phyloP scores from a whole-genome alignment of 1,140 invertebrate genomes.

The Steinernema khuongi region DNA sequence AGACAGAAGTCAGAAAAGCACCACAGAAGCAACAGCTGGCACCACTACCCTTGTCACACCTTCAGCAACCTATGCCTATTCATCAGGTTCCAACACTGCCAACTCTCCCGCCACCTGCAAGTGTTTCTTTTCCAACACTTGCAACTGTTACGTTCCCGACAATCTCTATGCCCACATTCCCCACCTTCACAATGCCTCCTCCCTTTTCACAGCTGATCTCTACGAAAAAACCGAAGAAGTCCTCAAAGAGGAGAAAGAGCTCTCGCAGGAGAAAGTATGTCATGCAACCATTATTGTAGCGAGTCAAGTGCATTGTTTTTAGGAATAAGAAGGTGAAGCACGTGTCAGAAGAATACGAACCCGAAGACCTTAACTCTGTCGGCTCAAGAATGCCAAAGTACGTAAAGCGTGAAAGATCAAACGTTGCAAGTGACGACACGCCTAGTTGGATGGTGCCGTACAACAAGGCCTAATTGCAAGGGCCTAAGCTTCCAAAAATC shows the following conservation, averaged over 20 bases:
- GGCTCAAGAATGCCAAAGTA: not conserved
- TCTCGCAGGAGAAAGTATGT: not conserved
- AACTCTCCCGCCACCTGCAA: not conserved
- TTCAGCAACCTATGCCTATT: not conserved
- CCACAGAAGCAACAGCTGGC: not conserved
- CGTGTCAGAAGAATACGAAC: not conserved
- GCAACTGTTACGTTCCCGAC: not conserved
- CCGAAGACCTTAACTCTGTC: not conserved
- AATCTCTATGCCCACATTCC: conserved; percentile 1
- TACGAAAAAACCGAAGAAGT: not conserved
- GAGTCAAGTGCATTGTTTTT: too few relatives aligned
- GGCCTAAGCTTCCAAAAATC: not conserved
- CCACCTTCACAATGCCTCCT: conserved; percentile 1
- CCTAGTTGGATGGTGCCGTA: not conserved
- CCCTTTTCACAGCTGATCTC: not conserved
- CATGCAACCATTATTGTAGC: not conserved
- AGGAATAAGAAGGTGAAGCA: not conserved
- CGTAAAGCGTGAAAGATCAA: not conserved
- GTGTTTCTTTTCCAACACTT: not conserved
- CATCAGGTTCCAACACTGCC: not conserved
- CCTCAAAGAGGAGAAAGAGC: not conserved
- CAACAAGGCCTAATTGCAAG: not conserved
- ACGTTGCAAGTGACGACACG: not conserved
- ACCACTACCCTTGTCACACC: not conserved
- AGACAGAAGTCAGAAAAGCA: not conserved